Percentiles rank a stretch among this genome's conserved stretches.
These are phyloP conservation scores for Notamacropus eugenii DNA, from an alignment of 2,797 vertebrate genomes.

Conservation along the genomic window DNA sequence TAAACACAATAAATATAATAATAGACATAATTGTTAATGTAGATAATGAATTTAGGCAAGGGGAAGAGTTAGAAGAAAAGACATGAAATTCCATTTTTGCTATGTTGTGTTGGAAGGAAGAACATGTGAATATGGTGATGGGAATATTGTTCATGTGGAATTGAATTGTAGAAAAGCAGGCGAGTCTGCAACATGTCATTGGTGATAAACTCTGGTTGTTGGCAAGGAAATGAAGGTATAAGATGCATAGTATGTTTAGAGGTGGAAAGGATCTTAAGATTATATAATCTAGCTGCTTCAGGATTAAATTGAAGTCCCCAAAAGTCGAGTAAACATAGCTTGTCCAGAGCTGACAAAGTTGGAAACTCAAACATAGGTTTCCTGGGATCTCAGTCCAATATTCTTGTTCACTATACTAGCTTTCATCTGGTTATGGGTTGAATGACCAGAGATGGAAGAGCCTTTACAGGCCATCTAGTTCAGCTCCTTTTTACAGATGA, in stretches of 20 bases:
- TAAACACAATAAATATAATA: not conserved
- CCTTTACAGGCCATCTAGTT: not conserved
- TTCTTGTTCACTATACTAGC: not conserved
- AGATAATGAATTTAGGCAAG: conserved; percentile 33
- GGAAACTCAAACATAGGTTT: not conserved
- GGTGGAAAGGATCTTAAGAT: not conserved
- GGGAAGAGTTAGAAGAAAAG: conserved; percentile 26
- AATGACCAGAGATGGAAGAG: not conserved
- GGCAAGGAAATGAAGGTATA: not conserved
- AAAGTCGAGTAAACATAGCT: not conserved
- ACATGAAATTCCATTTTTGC: conserved; percentile 44
- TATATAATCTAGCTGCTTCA: not conserved
- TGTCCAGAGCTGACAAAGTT: not conserved
- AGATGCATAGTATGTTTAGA: not conserved
- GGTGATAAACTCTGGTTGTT: not conserved
- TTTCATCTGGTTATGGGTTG: not conserved
- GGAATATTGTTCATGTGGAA: conserved; percentile 34
- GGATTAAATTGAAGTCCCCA: not conserved
- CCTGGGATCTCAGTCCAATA: not conserved
- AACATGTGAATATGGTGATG: conserved; percentile 26
- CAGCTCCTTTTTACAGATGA: not conserved
- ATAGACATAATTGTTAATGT: not conserved
- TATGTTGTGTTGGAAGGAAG: conserved; percentile 20
- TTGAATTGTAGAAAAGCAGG: conserved; percentile 32
- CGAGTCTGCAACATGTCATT: conserved; percentile 19